phyloP scores from a whole-genome alignment of 2,888 invertebrate species.

The Leptopterna dolabrata region DNA sequence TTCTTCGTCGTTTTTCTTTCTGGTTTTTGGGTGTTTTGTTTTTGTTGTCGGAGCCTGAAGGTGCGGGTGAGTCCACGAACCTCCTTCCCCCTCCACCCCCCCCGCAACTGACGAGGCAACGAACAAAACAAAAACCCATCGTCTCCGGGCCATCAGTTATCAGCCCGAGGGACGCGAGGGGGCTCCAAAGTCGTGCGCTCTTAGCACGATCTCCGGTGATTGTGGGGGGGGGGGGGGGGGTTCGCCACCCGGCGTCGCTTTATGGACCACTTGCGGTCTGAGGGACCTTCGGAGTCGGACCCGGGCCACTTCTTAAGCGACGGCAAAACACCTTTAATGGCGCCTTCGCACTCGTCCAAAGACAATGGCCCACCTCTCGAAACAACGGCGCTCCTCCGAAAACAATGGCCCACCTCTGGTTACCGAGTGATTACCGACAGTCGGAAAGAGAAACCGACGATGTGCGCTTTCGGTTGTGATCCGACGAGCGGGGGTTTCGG shows the following conservation, averaged over 20 bases:
- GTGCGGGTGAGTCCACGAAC: conserved; percentile 37
- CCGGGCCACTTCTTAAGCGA: background rate
- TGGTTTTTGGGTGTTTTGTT: background rate
- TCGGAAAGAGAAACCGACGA: background rate
- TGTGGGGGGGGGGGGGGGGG: no score
- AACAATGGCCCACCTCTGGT: background rate
- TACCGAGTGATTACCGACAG: background rate
- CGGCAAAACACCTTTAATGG: conserved; percentile 39
- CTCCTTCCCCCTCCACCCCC: background rate
- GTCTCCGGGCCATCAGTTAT: background rate
- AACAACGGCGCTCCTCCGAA: background rate
- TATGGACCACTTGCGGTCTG: conserved; percentile 7
- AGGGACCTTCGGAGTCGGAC: background rate
- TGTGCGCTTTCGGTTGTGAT: no score
- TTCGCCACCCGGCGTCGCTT: background rate
- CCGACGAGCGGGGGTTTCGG: no score
- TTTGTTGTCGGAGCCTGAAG: background rate
- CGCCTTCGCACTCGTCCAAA: background rate
- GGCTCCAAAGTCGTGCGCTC: conserved; percentile 17
- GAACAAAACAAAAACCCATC: conserved; percentile 11
- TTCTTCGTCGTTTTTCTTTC: background rate
- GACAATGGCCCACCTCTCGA: background rate
- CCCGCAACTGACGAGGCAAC: background rate
- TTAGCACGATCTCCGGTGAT: conserved; percentile 35
- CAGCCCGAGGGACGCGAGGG: background rate